Evolutionary conservation across 2,797 vertebrate genomes (phyloP), one percentile per base, ranked within the genome.

Genomic region (Pempheris klunzingeri): DNA sequence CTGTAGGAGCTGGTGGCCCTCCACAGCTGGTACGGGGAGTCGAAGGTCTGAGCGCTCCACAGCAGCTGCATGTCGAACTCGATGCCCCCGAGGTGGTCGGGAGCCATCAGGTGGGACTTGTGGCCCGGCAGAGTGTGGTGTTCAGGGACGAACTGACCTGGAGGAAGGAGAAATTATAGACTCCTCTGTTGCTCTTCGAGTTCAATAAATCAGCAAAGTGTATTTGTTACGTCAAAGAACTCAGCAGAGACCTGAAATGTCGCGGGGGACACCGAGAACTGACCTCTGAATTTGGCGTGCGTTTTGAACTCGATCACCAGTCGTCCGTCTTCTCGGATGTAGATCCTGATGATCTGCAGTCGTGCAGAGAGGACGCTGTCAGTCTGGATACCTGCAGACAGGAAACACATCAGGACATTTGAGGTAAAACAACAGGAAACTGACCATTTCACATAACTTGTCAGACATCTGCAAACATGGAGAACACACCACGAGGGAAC

Each of bases 251-350:
- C 38, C 14, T 62, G 22, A 12, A 30, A 65, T 12, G 2, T 26
- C 0, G 2, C 1, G 14, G 30, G 4, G 14, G 3, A 13, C 2
- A 13, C 1, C 13, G 3, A 14, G 52, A 57, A 47, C 87, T 17
- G 62, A 98, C 98, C 98, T 97, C 98, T 95, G 93, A 99, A 99
- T 77, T 99, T 99, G 90, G 98, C 98, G 24, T 99, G 98, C 0
- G 98, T 99, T 92, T 97, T 99, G 91, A 99, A 99, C 91, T 99
- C 98, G 7, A 99, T 97, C 50, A 99, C 98, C n/a, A 99, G 96
- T 0, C 97, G 95, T 0, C 98, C 98, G 0, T 99, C 98, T 30
- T 99, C 97, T 20, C 97, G 93, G 91, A 99, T 99, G 85, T 99
- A 99, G 92, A 99, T 99, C 76, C 98, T 94, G 92, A 99, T 96